These are phyloP conservation scores for Arrhamphus sclerolepis DNA, from an alignment of 2,797 vertebrate genomes.

Conservation along the genomic window DNA sequence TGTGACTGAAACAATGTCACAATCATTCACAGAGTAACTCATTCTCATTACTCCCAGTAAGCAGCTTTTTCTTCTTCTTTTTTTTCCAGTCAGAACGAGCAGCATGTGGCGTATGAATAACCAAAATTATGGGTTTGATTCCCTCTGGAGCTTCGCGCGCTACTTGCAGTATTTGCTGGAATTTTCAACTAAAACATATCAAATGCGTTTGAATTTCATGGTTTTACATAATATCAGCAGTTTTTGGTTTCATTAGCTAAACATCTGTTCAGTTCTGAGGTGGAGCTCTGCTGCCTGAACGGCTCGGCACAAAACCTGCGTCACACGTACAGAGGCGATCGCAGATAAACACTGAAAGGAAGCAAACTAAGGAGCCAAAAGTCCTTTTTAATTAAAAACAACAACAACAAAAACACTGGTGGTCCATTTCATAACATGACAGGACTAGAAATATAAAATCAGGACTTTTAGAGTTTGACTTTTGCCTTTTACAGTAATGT, in stretches of 20 bases:
- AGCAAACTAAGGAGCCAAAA: too few relatives aligned
- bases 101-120: conserved; percentile 39
- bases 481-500: too few relatives aligned
- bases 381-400: too few relatives aligned
- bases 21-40: conserved; percentile 1
- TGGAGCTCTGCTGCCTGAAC: too few relatives aligned
- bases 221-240: conserved; percentile 17
- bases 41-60: conserved; percentile 13
- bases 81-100: conserved; percentile 15
- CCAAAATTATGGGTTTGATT: conserved; percentile 47
- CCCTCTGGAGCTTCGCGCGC: conserved; percentile 20
- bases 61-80: conserved; percentile 15
- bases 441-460: too few relatives aligned
- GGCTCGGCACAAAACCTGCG: conserved; percentile 2
- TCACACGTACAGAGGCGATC: too few relatives aligned
- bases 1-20: conserved; percentile 3
- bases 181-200: conserved; percentile 26
- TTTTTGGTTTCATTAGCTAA: conserved; percentile 15
- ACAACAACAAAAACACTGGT: too few relatives aligned
- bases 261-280: conserved; percentile 20
- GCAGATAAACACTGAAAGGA: too few relatives aligned
- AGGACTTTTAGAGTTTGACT: too few relatives aligned
- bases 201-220: conserved; percentile 23
- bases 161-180: conserved; percentile 34
- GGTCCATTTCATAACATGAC: too few relatives aligned